Conservation (phyloP, 2,797 vertebrate genomes). For the Sebastes hopkinsi region DNA sequence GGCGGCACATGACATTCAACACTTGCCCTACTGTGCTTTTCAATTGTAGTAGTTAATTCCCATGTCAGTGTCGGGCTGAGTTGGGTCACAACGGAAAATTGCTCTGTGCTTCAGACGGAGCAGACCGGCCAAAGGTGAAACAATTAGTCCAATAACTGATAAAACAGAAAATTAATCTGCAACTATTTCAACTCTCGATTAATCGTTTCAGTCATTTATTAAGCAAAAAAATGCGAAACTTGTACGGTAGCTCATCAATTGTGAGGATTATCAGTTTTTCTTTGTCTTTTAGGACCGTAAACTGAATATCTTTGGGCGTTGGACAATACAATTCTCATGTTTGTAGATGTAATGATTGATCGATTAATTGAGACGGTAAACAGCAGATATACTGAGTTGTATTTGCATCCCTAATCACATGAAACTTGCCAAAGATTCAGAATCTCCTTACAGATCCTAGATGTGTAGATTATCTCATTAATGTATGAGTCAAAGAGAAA, state of each 20-base stretch:
- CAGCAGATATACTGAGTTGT: not conserved
- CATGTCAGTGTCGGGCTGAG: not conserved
- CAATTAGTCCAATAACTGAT: not conserved
- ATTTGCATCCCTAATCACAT: not conserved
- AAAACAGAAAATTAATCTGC: not conserved
- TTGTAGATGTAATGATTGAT: not conserved
- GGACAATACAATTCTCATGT: not conserved
- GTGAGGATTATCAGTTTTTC: not conserved
- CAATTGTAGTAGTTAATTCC: not conserved
- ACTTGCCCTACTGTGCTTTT: not conserved
- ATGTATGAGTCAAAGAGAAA: not conserved
- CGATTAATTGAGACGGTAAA: not conserved
- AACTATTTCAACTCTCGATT: not conserved
- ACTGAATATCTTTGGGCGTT: not conserved
- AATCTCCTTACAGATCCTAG: not conserved
- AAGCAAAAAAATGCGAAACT: not conserved
- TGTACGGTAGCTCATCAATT: not conserved
- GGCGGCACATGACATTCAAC: not conserved
- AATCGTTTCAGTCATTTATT: not conserved
- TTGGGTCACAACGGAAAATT: not conserved
- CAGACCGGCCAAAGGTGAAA: not conserved
- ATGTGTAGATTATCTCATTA: not conserved
- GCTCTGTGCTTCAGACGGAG: not conserved
- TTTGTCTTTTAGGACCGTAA: not conserved
- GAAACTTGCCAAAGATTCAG: not conserved